A percentile compares a stretch with the other conserved stretches of the same genome.
Conservation (phyloP, 2,113 vertebrate species). For the Cacatua alba region DNA sequence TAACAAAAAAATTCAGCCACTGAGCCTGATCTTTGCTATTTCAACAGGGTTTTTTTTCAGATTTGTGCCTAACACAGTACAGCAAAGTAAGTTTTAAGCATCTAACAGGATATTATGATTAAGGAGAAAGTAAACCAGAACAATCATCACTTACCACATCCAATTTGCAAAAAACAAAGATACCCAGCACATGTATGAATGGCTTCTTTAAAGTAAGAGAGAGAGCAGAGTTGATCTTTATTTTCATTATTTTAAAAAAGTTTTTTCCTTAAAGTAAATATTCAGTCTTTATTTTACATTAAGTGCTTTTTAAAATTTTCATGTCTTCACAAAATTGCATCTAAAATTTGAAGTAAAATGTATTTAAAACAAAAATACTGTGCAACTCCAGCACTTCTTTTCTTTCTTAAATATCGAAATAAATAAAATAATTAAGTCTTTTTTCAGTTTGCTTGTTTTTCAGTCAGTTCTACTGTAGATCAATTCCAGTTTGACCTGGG, state of each 20-base stretch:
- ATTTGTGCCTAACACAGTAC: conserved; percentile 52
- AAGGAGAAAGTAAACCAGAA: conserved; percentile 60
- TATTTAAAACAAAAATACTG: conserved; percentile 82
- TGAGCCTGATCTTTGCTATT: conserved; percentile 23
- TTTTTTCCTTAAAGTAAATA: conserved; percentile 76
- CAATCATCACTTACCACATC: conserved; percentile 80
- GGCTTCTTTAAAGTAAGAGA: conserved; percentile 78
- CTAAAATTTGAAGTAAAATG: conserved; percentile 77
- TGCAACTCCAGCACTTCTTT: conserved; percentile 75
- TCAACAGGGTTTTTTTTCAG: conserved; percentile 15
- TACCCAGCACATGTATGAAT: conserved; percentile 76
- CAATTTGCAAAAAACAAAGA: conserved; percentile 79
- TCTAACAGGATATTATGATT: conserved; percentile 46
- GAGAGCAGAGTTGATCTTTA: conserved; percentile 82
- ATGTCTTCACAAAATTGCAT: conserved; percentile 77
- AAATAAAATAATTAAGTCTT: conserved; percentile 81
- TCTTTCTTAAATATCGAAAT: conserved; percentile 82
- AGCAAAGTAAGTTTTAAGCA: conserved; percentile 54
- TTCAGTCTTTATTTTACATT: conserved; percentile 80
- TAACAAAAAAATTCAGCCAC: conserved; percentile 34
- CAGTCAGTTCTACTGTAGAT: conserved; percentile 74
- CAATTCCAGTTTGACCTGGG: conserved; percentile 74
- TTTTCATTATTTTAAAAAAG: conserved; percentile 77
- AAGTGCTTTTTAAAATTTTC: conserved; percentile 75
- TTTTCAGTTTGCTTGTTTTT: conserved; percentile 72